Percentiles rank a stretch among this genome's conserved stretches.
These are phyloP conservation scores for Podargus strigoides DNA, from an alignment of 2,797 vertebrate species.

Conservation along the genomic window DNA sequence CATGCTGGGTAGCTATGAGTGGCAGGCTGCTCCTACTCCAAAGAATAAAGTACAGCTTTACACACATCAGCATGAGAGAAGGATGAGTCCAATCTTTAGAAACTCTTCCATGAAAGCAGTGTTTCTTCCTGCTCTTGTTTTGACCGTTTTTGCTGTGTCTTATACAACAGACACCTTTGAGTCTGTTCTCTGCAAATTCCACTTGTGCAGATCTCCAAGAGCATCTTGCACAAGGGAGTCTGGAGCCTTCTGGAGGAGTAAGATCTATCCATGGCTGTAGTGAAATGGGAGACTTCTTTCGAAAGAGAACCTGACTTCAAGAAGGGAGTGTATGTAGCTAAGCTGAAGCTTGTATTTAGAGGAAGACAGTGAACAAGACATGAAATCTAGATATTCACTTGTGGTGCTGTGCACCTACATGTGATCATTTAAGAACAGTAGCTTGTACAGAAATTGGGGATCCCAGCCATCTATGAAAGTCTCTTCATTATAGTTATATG, in stretches of 20 bases:
- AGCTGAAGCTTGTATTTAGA: background rate
- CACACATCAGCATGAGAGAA: background rate
- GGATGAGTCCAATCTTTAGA: background rate
- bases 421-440: background rate
- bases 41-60: background rate
- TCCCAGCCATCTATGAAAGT: background rate
- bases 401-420: background rate
- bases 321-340: background rate
- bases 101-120: background rate
- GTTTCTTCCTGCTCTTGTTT: background rate
- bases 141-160: background rate
- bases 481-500: background rate
- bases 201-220: background rate
- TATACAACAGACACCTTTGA: background rate
- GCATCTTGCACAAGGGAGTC: background rate
- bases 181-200: background rate
- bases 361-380: background rate
- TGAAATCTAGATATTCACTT: background rate
- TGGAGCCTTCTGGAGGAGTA: background rate
- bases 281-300: background rate
- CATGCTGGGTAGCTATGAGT: background rate
- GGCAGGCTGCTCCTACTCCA: background rate
- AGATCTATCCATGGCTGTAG: background rate
- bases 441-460: background rate
- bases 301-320: background rate